phyloP scores from a whole-genome alignment of 2,888 invertebrate species.

The Caenorhabditis zanzibari region DNA sequence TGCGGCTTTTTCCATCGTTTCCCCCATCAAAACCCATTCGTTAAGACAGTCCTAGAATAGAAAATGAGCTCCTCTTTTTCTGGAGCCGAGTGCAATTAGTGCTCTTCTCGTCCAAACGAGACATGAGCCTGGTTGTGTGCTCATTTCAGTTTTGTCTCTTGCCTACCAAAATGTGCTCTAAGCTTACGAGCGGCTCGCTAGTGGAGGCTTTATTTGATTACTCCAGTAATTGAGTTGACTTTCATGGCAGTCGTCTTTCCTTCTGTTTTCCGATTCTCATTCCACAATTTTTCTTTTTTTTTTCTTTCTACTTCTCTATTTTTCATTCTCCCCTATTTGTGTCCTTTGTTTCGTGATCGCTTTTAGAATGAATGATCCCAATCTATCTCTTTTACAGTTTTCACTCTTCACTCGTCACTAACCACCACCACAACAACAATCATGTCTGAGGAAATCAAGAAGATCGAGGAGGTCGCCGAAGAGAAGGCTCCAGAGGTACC shows the following conservation, averaged over 20 bases:
- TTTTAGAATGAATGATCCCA: constrained; percentile 19
- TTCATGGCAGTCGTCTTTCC: constrained; percentile 14
- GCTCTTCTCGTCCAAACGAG: constrained; percentile 30
- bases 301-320: not conserved
- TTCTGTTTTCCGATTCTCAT: constrained; percentile 29
- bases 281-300: constrained; percentile 24
- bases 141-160: constrained; percentile 45
- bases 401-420: constrained; percentile 41
- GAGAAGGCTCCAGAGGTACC: constrained; percentile 70
- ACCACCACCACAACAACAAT: constrained; percentile 25
- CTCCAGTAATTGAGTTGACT: constrained; percentile 48
- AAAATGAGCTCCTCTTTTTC: constrained; percentile 36
- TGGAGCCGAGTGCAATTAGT: constrained; percentile 47
- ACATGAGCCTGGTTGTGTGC: constrained; percentile 15
- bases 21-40: constrained; percentile 22
- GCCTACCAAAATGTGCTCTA: constrained; percentile 50
- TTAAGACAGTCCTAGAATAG: constrained; percentile 49
- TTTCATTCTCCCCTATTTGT: constrained; percentile 12
- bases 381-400: constrained; percentile 11
- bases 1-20: not conserved
- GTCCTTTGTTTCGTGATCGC: constrained; percentile 12
- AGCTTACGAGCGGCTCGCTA: constrained; percentile 23
- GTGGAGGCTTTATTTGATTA: constrained; percentile 52
- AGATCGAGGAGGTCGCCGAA: constrained; percentile 59
- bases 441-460: constrained; percentile 57